Conservation (phyloP, 2,797 vertebrate species). For the Eurystomus glaucurus region DNA sequence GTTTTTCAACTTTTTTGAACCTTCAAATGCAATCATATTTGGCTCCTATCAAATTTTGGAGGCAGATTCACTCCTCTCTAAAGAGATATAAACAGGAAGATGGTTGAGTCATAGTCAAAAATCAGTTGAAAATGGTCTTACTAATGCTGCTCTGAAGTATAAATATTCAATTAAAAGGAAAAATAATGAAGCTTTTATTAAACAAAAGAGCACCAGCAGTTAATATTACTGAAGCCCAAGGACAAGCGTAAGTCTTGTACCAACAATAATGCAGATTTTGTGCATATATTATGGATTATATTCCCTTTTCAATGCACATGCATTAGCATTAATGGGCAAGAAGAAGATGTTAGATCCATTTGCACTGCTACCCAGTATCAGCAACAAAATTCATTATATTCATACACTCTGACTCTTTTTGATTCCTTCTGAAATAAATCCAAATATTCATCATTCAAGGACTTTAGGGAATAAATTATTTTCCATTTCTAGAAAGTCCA, state of each 20-base stretch:
- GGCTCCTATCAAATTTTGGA: background rate
- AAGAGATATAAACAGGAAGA: conserved; percentile 1
- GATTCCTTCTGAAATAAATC: conserved; percentile 60
- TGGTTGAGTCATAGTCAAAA: conserved; percentile 17
- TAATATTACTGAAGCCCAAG: conserved; percentile 44
- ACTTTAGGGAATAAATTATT: conserved; percentile 42
- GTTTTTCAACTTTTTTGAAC: background rate
- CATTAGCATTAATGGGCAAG: conserved; percentile 61
- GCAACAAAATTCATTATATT: conserved; percentile 42
- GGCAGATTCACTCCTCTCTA: background rate
- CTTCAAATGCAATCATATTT: background rate
- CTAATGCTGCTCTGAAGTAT: conserved; percentile 39
- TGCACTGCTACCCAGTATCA: background rate
- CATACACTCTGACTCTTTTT: background rate
- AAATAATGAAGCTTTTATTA: conserved; percentile 66
- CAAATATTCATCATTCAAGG: conserved; percentile 52
- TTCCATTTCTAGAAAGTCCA: conserved; percentile 36
- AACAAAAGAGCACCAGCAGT: conserved; percentile 38
- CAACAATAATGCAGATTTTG: conserved; percentile 48
- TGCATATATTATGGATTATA: conserved; percentile 47
- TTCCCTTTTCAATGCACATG: conserved; percentile 45
- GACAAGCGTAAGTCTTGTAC: conserved; percentile 18
- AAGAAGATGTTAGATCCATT: conserved; percentile 45
- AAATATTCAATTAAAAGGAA: conserved; percentile 56
- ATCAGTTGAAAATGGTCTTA: background rate